Evolutionary conservation across 2,888 invertebrate species (phyloP), one percentile per base, ranked within the genome.

Genomic region (Noctuana brunneofusca): DNA sequence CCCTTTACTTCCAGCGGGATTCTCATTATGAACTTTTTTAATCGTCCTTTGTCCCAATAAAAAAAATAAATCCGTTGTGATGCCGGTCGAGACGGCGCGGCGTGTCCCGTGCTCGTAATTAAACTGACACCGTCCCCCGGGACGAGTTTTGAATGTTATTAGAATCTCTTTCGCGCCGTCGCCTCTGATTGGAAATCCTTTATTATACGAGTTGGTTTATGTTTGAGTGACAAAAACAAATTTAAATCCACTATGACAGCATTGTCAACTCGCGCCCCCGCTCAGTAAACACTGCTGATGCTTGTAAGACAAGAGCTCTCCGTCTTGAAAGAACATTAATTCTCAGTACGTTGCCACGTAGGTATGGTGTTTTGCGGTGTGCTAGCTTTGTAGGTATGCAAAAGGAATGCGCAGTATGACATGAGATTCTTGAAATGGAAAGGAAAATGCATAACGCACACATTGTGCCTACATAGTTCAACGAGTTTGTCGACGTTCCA

Each of bases 91-190:
- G 83, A 83, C 78, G 80, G 76, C 78, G 74, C 76, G 79, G 79
- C 81, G 73, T 72, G 70, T 73, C 70, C 78, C 76, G 74, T 74
- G 74, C 77, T 76, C 79, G 89, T 91, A 90, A 91, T 91, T 90
- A 91, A 89, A 87, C 87, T 84, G 89, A 87, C 88, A 86, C 84
- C 81, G 81, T 78, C 81, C 86, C 87, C 75, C 75, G 84, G 85
- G 86, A 89, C 84, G 84, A 85, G 87, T 89, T 89, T 89, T 90
- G 88, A 88, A 89, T 89, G 87, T 89, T 89, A 89, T 91, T 90
- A 89, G 89, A 88, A 89, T 87, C 86, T 86, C 87, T 89, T 89
- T 86, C 87, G 83, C 85, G 74, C 80, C 84, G 84, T 78, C 84
- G 83, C 81, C 78, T 86, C 84, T 88, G 87, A 89, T 90, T 88